Evolutionary conservation across 2,113 vertebrate species (phyloP).

Genomic region (Artemisiospiza belli): DNA sequence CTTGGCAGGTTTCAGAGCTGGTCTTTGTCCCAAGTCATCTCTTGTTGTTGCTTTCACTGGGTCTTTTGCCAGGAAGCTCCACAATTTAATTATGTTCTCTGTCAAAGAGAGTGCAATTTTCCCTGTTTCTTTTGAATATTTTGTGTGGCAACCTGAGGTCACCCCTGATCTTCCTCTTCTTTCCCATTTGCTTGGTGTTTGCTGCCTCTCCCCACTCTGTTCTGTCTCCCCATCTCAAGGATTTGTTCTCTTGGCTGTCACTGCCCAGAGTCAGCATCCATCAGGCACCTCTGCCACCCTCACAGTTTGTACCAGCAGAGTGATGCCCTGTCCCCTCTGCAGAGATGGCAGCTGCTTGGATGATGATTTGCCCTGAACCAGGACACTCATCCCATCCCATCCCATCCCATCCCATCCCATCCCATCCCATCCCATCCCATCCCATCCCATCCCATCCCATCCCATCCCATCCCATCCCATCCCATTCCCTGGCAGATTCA

Average conservation of each 20-base stretch:
- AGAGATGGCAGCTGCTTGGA: neutral
- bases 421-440: neutral
- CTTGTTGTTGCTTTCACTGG: neutral
- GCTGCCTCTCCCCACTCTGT: neutral
- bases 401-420: too few species aligned
- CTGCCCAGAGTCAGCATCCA: rapidly evolving
- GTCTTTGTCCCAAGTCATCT: neutral
- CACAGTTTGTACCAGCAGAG: neutral
- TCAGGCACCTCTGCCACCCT: neutral
- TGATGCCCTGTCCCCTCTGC: neutral
- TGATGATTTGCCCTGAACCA: too few species aligned
- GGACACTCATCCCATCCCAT: too few species aligned
- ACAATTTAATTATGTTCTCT: neutral
- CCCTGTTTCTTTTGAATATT: neutral
- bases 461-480: neutral
- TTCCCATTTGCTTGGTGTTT: neutral
- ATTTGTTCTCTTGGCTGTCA: neutral
- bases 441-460: too few species aligned
- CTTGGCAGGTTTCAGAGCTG: neutral
- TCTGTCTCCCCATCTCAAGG: neutral
- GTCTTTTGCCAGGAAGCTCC: neutral
- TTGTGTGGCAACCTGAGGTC: neutral
- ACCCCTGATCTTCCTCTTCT: neutral
- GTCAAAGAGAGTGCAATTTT: neutral
- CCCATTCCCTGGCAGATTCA: neutral